phyloP scores from a whole-genome alignment of 2,888 invertebrate genomes.

The Prosopocoilus inquinatus region DNA sequence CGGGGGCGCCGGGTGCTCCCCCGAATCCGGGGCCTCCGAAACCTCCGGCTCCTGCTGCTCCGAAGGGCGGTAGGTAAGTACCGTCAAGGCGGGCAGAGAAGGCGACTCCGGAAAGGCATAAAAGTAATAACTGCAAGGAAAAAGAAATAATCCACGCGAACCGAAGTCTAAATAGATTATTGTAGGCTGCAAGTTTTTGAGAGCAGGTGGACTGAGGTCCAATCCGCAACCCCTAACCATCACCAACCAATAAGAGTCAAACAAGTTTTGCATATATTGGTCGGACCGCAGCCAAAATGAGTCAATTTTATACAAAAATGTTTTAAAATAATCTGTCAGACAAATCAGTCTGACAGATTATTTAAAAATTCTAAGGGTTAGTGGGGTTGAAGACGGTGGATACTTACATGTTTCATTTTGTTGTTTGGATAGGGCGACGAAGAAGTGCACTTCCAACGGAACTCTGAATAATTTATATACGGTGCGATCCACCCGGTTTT shows the following conservation, averaged over 20 bases:
- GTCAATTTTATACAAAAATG: no score
- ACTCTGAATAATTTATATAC: no score
- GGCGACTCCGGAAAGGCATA: slow-evolving; percentile 13
- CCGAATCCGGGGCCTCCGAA: slow-evolving; percentile 32
- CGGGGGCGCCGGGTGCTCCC: slow-evolving; percentile 26
- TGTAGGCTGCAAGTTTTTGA: neutral
- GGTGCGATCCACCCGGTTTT: no score
- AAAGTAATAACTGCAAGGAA: slow-evolving; percentile 11
- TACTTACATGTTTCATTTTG: slow-evolving; percentile 18
- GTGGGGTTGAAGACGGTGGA: neutral
- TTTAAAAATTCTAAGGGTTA: neutral
- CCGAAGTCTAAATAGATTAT: no score
- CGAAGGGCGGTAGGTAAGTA: slow-evolving; percentile 58
- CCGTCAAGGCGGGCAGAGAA: slow-evolving; percentile 56
- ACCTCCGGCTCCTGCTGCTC: slow-evolving; percentile 47
- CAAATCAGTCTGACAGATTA: no score
- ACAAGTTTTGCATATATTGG: no score
- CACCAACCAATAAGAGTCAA: no score
- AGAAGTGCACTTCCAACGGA: no score
- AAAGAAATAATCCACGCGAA: neutral
- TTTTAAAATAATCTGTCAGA: no score
- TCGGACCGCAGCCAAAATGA: no score
- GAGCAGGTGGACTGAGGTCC: neutral
- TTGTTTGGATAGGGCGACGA: no score
- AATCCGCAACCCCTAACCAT: no score